Evolutionary conservation across 2,113 vertebrate genomes (phyloP).

Genomic region (Calidris pygmaea): DNA sequence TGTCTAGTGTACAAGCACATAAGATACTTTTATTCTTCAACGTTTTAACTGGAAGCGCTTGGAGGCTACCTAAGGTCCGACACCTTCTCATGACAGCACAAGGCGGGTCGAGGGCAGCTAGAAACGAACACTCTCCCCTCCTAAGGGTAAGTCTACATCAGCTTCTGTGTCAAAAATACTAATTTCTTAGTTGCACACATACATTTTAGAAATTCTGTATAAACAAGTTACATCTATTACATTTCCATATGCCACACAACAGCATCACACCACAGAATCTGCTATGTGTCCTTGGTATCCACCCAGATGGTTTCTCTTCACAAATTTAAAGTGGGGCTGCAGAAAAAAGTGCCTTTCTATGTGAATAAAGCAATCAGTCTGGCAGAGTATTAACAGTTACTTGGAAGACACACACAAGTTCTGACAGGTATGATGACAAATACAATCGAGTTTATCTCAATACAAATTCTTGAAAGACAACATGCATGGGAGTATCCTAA

Average conservation of each 20-base stretch:
- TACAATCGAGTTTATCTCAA: background rate
- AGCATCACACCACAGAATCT: background rate
- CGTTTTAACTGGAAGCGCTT: background rate
- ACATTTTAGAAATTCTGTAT: background rate
- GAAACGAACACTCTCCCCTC: background rate
- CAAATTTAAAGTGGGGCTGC: background rate
- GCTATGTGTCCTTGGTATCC: background rate
- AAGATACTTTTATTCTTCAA: background rate
- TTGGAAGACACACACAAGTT: background rate
- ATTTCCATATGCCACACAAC: background rate
- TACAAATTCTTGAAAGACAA: background rate
- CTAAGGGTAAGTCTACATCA: background rate
- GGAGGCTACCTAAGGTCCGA: background rate
- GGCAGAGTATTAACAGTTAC: background rate
- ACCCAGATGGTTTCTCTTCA: background rate
- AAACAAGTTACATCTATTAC: accelerated
- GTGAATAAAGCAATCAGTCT: background rate
- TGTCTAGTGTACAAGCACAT: background rate
- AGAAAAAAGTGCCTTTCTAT: background rate
- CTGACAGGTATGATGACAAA: background rate
- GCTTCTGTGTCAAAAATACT: background rate
- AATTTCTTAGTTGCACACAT: background rate
- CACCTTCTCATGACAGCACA: background rate
- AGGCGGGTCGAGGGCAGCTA: accelerated
- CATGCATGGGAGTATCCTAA: accelerated